phyloP scores from a whole-genome alignment of 2,797 vertebrate species.

The Agapornis canus region DNA sequence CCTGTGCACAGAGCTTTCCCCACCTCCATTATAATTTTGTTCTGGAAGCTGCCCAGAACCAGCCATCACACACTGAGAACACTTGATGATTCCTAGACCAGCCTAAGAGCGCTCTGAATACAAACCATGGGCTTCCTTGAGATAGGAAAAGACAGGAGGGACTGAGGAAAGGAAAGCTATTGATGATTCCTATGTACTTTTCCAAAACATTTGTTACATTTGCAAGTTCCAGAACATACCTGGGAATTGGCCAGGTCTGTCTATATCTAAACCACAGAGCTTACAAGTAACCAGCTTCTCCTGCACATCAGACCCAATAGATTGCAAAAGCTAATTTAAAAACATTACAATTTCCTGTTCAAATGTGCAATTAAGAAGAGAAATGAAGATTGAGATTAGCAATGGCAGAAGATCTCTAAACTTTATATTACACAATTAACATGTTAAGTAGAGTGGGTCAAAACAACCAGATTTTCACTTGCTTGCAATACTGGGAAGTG shows the following conservation, averaged over 20 bases:
- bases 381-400: constrained; percentile 53
- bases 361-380: constrained; percentile 61
- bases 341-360: constrained; percentile 31
- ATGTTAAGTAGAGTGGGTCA: constrained; percentile 47
- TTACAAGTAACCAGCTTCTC: not conserved
- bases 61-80: not conserved
- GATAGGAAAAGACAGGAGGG: not conserved
- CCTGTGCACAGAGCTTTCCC: not conserved
- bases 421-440: constrained; percentile 61
- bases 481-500: not conserved
- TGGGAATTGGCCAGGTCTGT: not conserved
- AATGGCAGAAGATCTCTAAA: constrained; percentile 59
- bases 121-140: not conserved
- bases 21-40: not conserved
- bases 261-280: not conserved
- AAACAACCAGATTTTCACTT: constrained; percentile 3
- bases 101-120: not conserved
- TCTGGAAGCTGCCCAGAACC: not conserved
- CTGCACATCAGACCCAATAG: not conserved
- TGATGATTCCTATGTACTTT: not conserved
- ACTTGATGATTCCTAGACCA: not conserved
- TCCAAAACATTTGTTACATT: not conserved
- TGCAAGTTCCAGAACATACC: not conserved
- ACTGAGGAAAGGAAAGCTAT: not conserved
- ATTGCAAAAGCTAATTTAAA: constrained; percentile 47